These are phyloP conservation scores for Tetrapedia diversipes DNA, from an alignment of 2,888 invertebrate species.

Conservation along the genomic window DNA sequence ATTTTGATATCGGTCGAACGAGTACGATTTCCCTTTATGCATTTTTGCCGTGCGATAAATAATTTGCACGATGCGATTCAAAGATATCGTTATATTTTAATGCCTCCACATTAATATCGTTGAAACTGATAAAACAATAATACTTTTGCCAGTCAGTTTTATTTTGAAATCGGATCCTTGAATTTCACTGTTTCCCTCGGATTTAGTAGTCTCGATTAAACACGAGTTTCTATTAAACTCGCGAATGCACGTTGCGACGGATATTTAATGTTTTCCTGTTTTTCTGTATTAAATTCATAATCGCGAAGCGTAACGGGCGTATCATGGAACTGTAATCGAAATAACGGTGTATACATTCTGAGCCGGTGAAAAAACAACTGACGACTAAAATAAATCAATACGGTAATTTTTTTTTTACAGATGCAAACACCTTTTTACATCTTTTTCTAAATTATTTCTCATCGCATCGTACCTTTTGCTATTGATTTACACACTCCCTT, in stretches of 20 bases:
- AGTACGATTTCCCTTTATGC: too few relatives aligned
- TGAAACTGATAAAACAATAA: not conserved
- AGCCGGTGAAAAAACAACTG: not conserved
- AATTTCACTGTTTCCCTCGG: not conserved
- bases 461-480: too few relatives aligned
- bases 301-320: not conserved
- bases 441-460: too few relatives aligned
- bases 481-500: too few relatives aligned
- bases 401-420: too few relatives aligned
- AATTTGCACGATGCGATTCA: too few relatives aligned
- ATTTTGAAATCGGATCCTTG: not conserved
- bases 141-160: not conserved
- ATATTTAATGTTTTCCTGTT: not conserved
- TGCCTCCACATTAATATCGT: not conserved
- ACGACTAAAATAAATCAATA: too few relatives aligned
- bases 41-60: too few relatives aligned
- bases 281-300: constrained; percentile 5
- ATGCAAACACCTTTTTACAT: too few relatives aligned
- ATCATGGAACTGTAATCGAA: not conserved
- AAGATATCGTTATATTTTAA: too few relatives aligned
- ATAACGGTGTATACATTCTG: too few relatives aligned
- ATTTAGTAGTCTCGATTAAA: constrained; percentile 16
- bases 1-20: not conserved
- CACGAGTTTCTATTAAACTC: not conserved
- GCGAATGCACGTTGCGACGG: not conserved